Base-by-base conservation (phyloP, 1,140 invertebrate genomes). In the Camponotus vicinus region DNA sequence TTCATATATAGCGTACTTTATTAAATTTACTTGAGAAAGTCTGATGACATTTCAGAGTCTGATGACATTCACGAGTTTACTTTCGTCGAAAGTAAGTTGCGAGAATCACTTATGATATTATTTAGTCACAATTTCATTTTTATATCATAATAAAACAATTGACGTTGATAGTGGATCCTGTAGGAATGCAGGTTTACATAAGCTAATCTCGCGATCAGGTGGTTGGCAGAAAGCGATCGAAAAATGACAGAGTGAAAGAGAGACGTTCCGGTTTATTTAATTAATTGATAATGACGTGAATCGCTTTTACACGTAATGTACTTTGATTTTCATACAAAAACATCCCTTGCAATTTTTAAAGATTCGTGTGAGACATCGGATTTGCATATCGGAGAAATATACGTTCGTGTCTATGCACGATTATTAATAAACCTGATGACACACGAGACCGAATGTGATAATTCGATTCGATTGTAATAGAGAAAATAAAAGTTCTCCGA, bases 61-160 rank as follows among this genome's bases (percentile, higher is more conserved):
- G 37, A 40, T 27, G 32, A 49, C 40, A 32, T 27, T 77, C 3
- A 34, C n/a, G 11, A 55, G 40, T 15, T 11, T 42, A 1, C 15
- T 57, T 52, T 40, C 49, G 21, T 45, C 77, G 63, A 40, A 52
- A n/a, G 27, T 7, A 69, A 40, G 32, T 42, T 55, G n/a, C 64
- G 77, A 80, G 45, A 80, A 69, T 40, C 34, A 42, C 27, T n/a
- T 27, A 32, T 11, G 2, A 21, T 21, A 21, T 34, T 69, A 11
- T 80, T 70, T 69, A 45, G 45, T 27, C 27, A 27, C 40, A n/a
- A 78, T 67, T 79, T 40, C 4, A 8, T 32, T 15, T 11, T 55
- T 34, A 80, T 34, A 64, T 69, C 77, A 80, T 49, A 78, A 78
- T 49, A 42, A 32, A 15, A 63, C 69, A 32, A 69, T 21, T 80